A percentile compares a stretch with the other conserved stretches of the same genome.
phyloP scores from a whole-genome alignment of 2,797 vertebrate genomes.

The Anguilla megastoma region DNA sequence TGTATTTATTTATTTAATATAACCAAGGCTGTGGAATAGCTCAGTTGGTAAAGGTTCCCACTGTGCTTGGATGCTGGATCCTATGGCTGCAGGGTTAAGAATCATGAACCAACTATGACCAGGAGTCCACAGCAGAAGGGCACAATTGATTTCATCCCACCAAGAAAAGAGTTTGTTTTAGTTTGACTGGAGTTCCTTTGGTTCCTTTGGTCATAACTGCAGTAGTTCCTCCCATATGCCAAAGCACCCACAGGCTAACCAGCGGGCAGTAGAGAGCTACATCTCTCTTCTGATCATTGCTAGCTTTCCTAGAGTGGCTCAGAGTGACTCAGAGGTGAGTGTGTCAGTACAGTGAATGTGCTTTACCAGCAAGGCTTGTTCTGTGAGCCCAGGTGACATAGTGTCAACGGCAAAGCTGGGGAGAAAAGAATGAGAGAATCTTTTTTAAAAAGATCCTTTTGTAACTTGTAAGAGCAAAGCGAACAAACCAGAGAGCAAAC shows the following conservation, averaged over 20 bases:
- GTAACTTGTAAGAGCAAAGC: not conserved
- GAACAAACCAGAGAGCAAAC: not conserved
- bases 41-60: not conserved
- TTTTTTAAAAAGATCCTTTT: not conserved
- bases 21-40: not conserved
- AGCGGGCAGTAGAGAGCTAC: not conserved
- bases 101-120: not conserved
- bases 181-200: not conserved
- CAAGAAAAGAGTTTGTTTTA: not conserved
- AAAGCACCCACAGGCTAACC: not conserved
- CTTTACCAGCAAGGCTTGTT: not conserved
- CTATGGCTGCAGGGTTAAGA: not conserved
- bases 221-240: not conserved
- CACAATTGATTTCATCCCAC: not conserved
- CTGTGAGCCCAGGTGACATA: not conserved
- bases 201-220: not conserved
- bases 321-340: not conserved
- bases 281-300: not conserved
- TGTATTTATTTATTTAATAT: not conserved
- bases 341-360: not conserved
- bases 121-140: not conserved
- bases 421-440: not conserved
- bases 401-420: not conserved
- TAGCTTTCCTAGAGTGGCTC: not conserved
- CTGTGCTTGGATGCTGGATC: not conserved